These are phyloP conservation scores for Hycleus cichorii DNA, from an alignment of 1,140 invertebrate species.

Conservation along the genomic window DNA sequence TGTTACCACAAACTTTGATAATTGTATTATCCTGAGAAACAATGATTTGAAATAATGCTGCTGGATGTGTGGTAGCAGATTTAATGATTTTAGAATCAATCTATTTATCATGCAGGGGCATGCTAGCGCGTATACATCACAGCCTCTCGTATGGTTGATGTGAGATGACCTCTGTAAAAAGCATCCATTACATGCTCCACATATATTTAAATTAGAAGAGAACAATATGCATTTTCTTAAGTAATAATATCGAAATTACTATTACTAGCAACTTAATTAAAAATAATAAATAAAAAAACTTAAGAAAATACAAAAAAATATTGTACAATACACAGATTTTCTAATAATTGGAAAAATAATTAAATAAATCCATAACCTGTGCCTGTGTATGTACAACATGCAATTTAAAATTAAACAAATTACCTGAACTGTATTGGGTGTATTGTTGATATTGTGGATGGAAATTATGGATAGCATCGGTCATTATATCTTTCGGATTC, in stretches of 20 bases:
- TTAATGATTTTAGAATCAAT: too few species aligned
- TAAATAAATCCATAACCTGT: too few species aligned
- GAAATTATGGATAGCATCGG: constrained; percentile 99
- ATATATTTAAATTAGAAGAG: constrained; percentile 34
- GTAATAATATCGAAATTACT: too few species aligned
- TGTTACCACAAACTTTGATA: too few species aligned
- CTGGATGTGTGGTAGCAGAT: too few species aligned
- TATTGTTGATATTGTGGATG: constrained; percentile 99
- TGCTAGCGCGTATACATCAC: constrained; percentile 33
- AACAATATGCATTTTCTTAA: constrained; percentile 22
- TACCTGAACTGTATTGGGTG: constrained; percentile 94
- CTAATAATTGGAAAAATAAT: too few species aligned
- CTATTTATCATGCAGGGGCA: constrained; percentile 13
- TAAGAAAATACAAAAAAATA: too few species aligned
- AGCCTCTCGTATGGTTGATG: constrained; percentile 85
- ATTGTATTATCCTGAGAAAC: constrained; percentile 2
- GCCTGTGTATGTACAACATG: background rate
- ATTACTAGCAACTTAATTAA: too few species aligned
- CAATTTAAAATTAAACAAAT: constrained; percentile 17
- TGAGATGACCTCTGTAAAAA: constrained; percentile 82
- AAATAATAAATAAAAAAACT: too few species aligned
- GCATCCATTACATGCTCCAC: constrained; percentile 35
- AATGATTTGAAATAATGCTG: too few species aligned
- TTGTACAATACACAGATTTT: too few species aligned
- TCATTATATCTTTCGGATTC: constrained; percentile 99